Conservation (phyloP, 2,888 invertebrate species). For the Opisthograptis luteolata region DNA sequence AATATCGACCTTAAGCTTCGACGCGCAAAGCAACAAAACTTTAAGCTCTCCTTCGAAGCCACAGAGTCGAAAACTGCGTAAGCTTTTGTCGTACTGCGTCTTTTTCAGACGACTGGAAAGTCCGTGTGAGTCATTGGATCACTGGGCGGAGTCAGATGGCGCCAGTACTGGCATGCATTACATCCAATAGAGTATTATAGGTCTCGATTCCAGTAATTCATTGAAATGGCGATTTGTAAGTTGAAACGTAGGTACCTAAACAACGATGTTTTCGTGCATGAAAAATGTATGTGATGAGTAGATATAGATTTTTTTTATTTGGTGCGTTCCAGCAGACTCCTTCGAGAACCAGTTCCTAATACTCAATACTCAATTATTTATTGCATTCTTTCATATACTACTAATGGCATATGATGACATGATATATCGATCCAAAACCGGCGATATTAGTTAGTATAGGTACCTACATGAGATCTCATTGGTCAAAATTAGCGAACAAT, state of each 20-base stretch:
- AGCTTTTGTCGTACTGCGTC: conserved; percentile 18
- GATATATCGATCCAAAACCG: too few species aligned
- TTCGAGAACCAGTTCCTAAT: too few species aligned
- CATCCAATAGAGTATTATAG: conserved; percentile 22
- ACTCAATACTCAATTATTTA: too few species aligned
- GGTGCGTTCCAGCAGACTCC: too few species aligned
- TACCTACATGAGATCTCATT: too few species aligned
- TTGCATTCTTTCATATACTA: too few species aligned
- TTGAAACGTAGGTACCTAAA: neutral
- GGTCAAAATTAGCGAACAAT: too few species aligned
- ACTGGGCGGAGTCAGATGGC: conserved; percentile 29
- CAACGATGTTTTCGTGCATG: too few species aligned
- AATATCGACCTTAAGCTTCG: conserved; percentile 39
- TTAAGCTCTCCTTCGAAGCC: neutral
- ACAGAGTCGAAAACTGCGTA: conserved; percentile 10
- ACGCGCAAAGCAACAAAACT: neutral
- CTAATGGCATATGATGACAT: too few species aligned
- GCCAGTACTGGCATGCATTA: conserved; percentile 30
- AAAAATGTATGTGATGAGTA: neutral
- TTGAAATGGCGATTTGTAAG: neutral
- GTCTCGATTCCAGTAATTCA: conserved; percentile 14
- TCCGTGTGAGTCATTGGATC: conserved; percentile 31
- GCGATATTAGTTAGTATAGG: too few species aligned
- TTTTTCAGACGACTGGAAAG: conserved; percentile 28
- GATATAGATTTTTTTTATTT: too few species aligned